A percentile compares a stretch with the other conserved stretches of the same genome.
phyloP scores from a whole-genome alignment of 2,113 vertebrate species.

The Erythrocercus mccallii region DNA sequence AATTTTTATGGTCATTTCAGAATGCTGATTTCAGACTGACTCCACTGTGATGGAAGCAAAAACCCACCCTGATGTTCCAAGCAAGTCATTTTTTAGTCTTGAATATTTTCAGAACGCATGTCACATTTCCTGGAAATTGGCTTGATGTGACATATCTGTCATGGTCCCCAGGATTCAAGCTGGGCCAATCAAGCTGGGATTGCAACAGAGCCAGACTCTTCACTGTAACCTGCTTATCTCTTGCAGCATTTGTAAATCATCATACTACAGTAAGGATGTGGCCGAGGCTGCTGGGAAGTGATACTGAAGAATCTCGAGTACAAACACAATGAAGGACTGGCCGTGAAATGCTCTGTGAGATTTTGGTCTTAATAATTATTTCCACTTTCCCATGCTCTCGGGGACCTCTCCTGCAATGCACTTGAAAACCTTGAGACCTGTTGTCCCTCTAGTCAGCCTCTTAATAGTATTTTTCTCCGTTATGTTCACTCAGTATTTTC shows the following conservation, averaged over 20 bases:
- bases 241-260: not conserved
- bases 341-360: not conserved
- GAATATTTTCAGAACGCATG: not conserved
- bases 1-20: not conserved
- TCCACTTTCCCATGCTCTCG: not conserved
- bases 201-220: not conserved
- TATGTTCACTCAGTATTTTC: not conserved
- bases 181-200: no score
- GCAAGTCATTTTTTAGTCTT: not conserved
- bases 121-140: not conserved
- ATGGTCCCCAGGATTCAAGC: not conserved
- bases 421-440: not conserved
- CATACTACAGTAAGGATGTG: not conserved
- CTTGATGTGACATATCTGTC: fast-evolving
- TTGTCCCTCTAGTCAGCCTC: not conserved
- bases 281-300: not conserved
- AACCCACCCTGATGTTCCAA: not conserved
- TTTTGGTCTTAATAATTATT: not conserved
- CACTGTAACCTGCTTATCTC: not conserved
- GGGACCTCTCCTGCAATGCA: not conserved
- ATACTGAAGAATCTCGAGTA: not conserved
- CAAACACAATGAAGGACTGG: not conserved
- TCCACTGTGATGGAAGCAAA: not conserved
- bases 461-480: not conserved
- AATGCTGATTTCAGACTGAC: not conserved